Base-by-base conservation (phyloP, 2,888 invertebrate species). In the Drosophila falleni region DNA sequence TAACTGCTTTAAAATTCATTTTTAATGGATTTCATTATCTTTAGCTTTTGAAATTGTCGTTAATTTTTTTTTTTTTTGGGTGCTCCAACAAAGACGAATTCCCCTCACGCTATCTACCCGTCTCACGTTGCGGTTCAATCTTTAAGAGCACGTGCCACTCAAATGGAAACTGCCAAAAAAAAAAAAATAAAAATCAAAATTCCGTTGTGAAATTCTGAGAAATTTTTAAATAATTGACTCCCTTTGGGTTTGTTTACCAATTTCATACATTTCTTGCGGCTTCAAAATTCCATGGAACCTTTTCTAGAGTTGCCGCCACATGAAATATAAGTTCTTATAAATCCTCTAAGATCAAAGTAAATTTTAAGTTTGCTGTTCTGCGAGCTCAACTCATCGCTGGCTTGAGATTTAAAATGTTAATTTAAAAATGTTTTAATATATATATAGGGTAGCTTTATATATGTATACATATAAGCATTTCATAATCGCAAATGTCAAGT, bases 11-110 rank as follows among this genome's bases (percentile, higher is more conserved):
- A 70, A 87, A 75, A 84, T 89, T 70, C 72, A 62, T 65, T 62
- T 89, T 89, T 83, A 84, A 84, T 83, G 83, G 71, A 65, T 80
- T 86, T 69, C 78, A 70, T 83, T 88, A 83, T 88, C 88, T 51
- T 53, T 15, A 13, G 51, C 64, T 68, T 50, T 78, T 56, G 59
- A 42, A 47, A 54, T 54, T 67, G 51, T 51, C 46, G 33, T 54
- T 51, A 46, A 4, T 3, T 29, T 44, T 41, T 19, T 13, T 39
- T 11, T 53, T 37, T 49, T 49, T 37, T 11, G 23, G 44, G 15
- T 41, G 35, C 26, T 46, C 5, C 64, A 70, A 74, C 75, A 74
- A 73, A 73, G 74, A 53, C 60, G 39, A 60, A 23, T n/a, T n/a
- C 5, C 41, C 49, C 42, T 26, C 58, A 37, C 62, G 44, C 54